Evolutionary conservation across 2,113 vertebrate genomes (phyloP), one percentile per base, ranked within the genome.

Genomic region (Trogon surrucura): DNA sequence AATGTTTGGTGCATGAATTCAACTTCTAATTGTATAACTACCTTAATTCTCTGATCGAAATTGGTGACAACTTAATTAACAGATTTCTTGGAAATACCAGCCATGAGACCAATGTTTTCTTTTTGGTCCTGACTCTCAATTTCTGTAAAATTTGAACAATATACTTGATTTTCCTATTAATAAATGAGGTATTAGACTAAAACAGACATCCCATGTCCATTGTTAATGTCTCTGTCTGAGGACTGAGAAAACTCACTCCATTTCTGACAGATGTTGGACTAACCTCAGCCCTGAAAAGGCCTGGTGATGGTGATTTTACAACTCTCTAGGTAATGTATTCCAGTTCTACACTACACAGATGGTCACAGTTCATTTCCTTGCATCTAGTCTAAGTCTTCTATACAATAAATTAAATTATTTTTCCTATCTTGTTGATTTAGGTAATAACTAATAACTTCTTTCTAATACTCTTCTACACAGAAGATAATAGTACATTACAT

Each of bases 161-260:
- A 10, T 26, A 53, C 71, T 84, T 70, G 29, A 53, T 26, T 79
- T 87, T 85, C 17, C 53, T 22, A 29, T 34, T 67, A 44, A 29
- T 20, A 88, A 85, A 51, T 22, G 85, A 64, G 23, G 15, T 45
- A 80, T n/a, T 66, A 62, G 26, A 62, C 23, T 58, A 50, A 88
- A 93, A 54, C 23, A 85, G 30, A 51, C 2, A 34, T 34, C 27
- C 18, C 9, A 38, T 23, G 16, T 30, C 2, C 0, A 0, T 53
- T 82, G 25, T 32, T 70, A 73, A 85, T 44, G 16, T 34, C 41
- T 78, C 21, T 57, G 25, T 23, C 27, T 74, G 86, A 78, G 36
- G 26, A 62, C 0, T 71, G 53, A 91, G 65, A 95, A 79, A 20
- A 58, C 2, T 65, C 30, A 61, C 17, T 32, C 36, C 1, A 4